phyloP scores from a whole-genome alignment of 2,888 invertebrate genomes.

The Stramonita haemastoma region DNA sequence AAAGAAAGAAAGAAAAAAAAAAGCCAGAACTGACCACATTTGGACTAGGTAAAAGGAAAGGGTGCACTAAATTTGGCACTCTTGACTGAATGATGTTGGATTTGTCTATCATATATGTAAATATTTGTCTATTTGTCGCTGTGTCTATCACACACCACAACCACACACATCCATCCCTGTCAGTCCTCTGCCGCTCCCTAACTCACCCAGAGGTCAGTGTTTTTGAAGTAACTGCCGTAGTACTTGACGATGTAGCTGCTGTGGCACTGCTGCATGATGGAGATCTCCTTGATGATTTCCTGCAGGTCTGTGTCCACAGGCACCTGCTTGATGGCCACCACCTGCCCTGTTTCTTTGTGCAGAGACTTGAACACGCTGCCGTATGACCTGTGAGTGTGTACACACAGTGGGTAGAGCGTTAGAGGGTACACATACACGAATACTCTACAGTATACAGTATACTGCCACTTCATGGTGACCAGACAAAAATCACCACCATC shows the following conservation, averaged over 20 bases:
- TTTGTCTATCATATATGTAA: background rate
- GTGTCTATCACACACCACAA: background rate
- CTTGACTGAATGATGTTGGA: no score
- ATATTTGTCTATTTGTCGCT: background rate
- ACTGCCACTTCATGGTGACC: no score
- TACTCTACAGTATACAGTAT: no score
- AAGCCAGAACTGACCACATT: no score
- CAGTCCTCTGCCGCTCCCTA: slow-evolving; percentile 88
- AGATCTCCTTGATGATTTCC: slow-evolving; percentile 99
- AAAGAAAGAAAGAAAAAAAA: no score
- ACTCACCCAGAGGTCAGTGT: slow-evolving; percentile 97
- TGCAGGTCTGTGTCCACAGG: slow-evolving; percentile 79
- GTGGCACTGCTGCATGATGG: slow-evolving; percentile 99
- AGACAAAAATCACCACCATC: no score
- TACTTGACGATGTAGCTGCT: slow-evolving; percentile 99
- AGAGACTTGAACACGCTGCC: slow-evolving; percentile 95
- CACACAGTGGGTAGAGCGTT: no score
- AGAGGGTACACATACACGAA: no score
- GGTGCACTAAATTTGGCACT: no score
- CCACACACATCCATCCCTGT: slow-evolving; percentile 86
- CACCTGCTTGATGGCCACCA: slow-evolving; percentile 95
- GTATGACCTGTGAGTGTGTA: slow-evolving; percentile 84
- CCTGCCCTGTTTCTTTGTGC: slow-evolving; percentile 97
- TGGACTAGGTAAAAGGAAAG: no score
- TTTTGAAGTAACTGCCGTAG: slow-evolving; percentile 99